A percentile compares a stretch with the other conserved stretches of the same genome.
phyloP scores from a whole-genome alignment of 23 tunicate species.

The Clavelina lepadiformis region DNA sequence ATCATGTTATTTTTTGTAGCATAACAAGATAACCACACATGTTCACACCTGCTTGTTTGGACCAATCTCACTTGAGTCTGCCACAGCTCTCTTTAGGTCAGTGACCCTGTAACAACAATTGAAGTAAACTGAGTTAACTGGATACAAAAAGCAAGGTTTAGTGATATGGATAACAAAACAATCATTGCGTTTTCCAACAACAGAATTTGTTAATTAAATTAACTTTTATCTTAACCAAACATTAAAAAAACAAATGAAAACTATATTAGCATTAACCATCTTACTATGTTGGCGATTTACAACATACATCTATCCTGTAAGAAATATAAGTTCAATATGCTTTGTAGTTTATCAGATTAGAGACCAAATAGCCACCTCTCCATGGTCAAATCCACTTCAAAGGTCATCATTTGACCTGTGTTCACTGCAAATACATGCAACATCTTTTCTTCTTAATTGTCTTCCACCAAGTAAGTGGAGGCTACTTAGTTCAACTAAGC shows the following conservation, averaged over 20 bases:
- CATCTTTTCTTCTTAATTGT: slow-evolving; percentile 28
- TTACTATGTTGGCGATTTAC: too few species aligned
- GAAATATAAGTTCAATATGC: background rate
- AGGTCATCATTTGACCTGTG: slow-evolving; percentile 65
- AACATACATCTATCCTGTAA: too few species aligned
- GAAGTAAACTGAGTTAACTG: too few species aligned
- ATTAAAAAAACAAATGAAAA: too few species aligned
- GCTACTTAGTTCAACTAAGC: slow-evolving; percentile 2
- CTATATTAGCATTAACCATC: too few species aligned
- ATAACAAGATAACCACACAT: too few species aligned
- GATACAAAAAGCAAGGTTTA: too few species aligned
- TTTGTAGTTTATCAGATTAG: background rate
- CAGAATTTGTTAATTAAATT: too few species aligned
- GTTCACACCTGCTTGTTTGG: slow-evolving; percentile 6
- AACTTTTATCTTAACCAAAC: too few species aligned
- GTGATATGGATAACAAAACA: too few species aligned
- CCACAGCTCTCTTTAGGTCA: slow-evolving; percentile 10
- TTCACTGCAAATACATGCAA: slow-evolving; percentile 85
- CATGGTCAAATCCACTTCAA: slow-evolving; percentile 69
- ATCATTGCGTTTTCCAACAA: too few species aligned
- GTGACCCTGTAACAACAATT: slow-evolving; percentile 1
- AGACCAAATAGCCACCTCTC: slow-evolving; percentile 29
- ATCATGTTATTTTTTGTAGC: too few species aligned
- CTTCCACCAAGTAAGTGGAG: slow-evolving; percentile 23
- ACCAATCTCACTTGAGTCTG: background rate